Base-by-base conservation (phyloP, 2,888 invertebrate species). In the Yponomeuta sedellus region DNA sequence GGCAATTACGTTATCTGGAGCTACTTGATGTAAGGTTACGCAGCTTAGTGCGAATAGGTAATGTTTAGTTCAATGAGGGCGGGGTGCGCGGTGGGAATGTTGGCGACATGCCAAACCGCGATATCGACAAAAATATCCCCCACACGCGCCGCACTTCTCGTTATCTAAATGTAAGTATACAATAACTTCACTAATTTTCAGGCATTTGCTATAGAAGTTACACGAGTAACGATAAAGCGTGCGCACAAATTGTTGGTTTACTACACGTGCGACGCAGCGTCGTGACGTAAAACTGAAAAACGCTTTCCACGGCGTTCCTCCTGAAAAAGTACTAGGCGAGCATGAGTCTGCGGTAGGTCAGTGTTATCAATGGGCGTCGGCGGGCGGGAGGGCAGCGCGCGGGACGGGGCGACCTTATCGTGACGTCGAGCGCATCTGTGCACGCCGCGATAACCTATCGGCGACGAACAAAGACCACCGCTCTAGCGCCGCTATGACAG, bases 281-380 rank as follows among this genome's bases (percentile, higher is more conserved):
- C 63, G 66, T 73, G 73, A 81, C 77, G 79, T 79, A 73, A 71
- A 68, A 61, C 75, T 80, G 83, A 84, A 88, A 87, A 82, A 70
- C 73, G 74, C 75, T 85, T 84, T 84, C 79, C 81, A 80, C 79
- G 67, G 71, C 72, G 76, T 73, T 69, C 69, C 75, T 77, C 77
- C 87, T 89, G 88, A 88, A 88, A 88, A 81, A 80, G 83, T 88
- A 89, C 89, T 80, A 89, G 89, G 89, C 86, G 75, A 83, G 71
- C 87, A 88, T 86, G 74, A 84, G 70, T 74, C 72, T 75, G 75
- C 75, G 79, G 82, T 73, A 79, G 62, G 85, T 82, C 74, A 82
- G 83, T 82, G 86, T 86, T 87, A 85, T 86, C 88, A 85, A 75
- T 76, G 73, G 78, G 71, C 72, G 76, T 66, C 70, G 71, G 68